Conservation (phyloP, 2,888 invertebrate species). For the Stenodema calcarata region DNA sequence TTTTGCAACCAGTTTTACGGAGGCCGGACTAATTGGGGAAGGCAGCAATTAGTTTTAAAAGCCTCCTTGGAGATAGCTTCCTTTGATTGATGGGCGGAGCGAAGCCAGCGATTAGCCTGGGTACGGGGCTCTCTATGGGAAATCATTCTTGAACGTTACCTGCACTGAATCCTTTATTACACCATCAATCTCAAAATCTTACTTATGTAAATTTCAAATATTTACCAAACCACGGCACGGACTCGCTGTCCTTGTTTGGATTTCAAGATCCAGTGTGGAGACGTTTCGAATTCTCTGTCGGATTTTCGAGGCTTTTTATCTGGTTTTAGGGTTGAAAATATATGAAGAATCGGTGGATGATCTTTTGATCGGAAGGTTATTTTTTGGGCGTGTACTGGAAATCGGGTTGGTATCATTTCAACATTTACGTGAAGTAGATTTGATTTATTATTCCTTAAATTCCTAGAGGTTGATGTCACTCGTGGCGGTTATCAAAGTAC, state of each 20-base stretch:
- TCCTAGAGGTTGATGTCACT: too few species aligned
- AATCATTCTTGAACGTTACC: slow-evolving; percentile 32
- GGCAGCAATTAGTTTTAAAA: slow-evolving; percentile 42
- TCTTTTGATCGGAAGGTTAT: too few species aligned
- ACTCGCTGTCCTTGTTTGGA: slow-evolving; percentile 17
- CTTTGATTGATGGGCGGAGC: slow-evolving; percentile 29
- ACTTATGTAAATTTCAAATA: slow-evolving; percentile 42
- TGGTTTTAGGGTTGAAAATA: too few species aligned
- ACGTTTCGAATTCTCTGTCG: not conserved
- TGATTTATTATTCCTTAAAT: too few species aligned
- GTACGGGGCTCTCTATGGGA: not conserved
- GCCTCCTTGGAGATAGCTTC: not conserved
- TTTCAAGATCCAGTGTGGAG: not conserved
- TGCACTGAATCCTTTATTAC: slow-evolving; percentile 39
- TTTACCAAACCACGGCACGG: slow-evolving; percentile 33
- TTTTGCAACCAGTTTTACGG: slow-evolving; percentile 46
- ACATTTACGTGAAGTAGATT: too few species aligned
- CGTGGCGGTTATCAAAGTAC: too few species aligned
- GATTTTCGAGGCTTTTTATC: not conserved
- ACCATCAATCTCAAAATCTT: slow-evolving; percentile 28
- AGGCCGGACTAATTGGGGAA: slow-evolving; percentile 41
- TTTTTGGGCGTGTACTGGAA: too few species aligned
- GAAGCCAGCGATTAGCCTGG: not conserved
- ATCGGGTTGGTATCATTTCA: too few species aligned
- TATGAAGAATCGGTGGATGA: too few species aligned